Evolutionary conservation across 2,113 vertebrate species (phyloP).

Genomic region (Anhinga anhinga): DNA sequence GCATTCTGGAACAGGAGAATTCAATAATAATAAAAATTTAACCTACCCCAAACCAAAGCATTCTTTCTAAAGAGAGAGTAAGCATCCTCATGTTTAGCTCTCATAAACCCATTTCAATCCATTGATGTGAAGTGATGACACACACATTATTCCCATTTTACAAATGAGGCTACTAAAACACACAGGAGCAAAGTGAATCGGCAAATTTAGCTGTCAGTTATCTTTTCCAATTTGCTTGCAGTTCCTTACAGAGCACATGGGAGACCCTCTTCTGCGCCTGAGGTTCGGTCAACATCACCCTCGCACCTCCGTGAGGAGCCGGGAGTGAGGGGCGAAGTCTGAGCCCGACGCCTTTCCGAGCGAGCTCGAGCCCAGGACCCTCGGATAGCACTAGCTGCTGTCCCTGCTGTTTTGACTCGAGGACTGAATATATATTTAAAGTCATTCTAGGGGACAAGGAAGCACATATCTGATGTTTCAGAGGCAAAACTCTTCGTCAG

Average conservation of each 20-base stretch:
- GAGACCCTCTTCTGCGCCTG: not conserved
- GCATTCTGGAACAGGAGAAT: not conserved
- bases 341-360: not conserved
- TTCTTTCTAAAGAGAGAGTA: not conserved
- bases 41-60: not conserved
- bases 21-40: not conserved
- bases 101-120: not conserved
- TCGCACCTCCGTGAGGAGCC: not conserved
- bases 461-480: not conserved
- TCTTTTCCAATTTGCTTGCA: not conserved
- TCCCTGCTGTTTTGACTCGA: not conserved
- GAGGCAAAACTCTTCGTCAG: not conserved
- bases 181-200: not conserved
- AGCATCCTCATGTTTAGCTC: not conserved
- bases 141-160: not conserved
- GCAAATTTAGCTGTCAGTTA: not conserved
- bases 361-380: accelerated
- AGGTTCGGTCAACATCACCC: not conserved
- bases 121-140: not conserved
- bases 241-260: accelerated
- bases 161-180: not conserved
- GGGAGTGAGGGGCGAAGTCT: not conserved
- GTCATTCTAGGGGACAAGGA: not conserved
- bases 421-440: not conserved
- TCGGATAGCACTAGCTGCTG: accelerated